Conservation (phyloP, 1,140 invertebrate genomes). For the Drosophila ananassae region DNA sequence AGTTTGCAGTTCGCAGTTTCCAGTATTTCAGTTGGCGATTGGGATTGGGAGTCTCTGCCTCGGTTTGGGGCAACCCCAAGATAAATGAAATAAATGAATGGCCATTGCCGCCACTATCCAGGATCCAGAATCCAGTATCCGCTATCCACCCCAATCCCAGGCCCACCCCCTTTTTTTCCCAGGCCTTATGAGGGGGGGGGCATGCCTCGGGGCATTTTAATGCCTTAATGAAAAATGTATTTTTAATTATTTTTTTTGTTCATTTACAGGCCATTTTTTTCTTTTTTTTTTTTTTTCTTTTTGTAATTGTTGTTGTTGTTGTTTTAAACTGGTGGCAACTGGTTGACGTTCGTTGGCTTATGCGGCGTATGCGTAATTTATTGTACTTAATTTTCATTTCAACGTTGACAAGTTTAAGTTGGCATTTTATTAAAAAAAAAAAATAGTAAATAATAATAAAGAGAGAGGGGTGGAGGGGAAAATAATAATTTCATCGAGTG, state of each 20-base stretch:
- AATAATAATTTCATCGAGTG: conserved; percentile 14
- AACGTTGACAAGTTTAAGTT: conserved; percentile 67
- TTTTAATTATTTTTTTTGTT: conserved; percentile 79
- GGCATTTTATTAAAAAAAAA: conserved; percentile 14
- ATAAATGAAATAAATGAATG: conserved; percentile 82
- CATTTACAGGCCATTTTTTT: conserved; percentile 59
- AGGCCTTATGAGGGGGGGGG: too few species aligned
- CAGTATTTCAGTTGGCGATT: conserved; percentile 9
- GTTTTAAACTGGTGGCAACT: not conserved
- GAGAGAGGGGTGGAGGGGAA: not conserved
- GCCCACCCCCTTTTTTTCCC: not conserved
- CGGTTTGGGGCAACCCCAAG: conserved; percentile 51
- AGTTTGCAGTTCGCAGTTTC: conserved; percentile 13
- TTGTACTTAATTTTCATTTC: conserved; percentile 52
- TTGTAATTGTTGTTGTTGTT: not conserved
- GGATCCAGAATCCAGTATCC: not conserved
- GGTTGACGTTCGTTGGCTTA: conserved; percentile 60
- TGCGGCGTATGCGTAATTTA: conserved; percentile 76
- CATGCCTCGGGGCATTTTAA: conserved; percentile 50
- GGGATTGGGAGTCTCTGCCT: conserved; percentile 3
- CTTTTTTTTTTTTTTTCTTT: not conserved
- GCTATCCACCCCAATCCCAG: not conserved
- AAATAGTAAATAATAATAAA: not conserved
- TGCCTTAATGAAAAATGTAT: conserved; percentile 81
- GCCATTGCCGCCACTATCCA: conserved; percentile 8